Evolutionary conservation across 2,113 vertebrate species (phyloP), one percentile per base, ranked within the genome.

Genomic region (Galeopterus variegatus): DNA sequence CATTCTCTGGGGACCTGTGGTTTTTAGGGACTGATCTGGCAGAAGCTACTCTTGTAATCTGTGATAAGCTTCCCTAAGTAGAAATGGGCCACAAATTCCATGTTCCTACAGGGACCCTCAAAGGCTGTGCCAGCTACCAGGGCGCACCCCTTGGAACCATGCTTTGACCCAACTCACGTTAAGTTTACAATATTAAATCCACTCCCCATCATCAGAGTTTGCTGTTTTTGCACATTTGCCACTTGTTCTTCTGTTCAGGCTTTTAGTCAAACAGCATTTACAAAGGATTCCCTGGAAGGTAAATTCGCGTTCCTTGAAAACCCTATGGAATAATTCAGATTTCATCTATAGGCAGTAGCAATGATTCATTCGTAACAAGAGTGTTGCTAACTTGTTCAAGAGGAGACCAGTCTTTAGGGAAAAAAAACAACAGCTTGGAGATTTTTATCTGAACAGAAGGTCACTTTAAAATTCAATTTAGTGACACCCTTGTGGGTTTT

Each of bases 391-490:
- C 95, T 90, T 96, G 48, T 94, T 90, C 93, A 94, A 82, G 48
- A 96, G 93, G 75, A 88, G 92, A 83, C 88, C 50, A 52, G 67
- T 92, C 93, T 94, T 86, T 69, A 33, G 81, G 94, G 92, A 6
- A 4, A 80, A 84, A 69, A 91, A 86, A 69, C 79, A 90, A 73
- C 67, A 96, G 96, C 90, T 23, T 93, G 69, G 86, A 94, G 93
- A 95, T 98, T 97, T 98, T 94, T 83, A 94, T 96, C 93, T 95
- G 95, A 95, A 95, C 84, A 93, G 94, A 92, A 97, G 97, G 98
- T 97, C 96, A 95, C 94, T 98, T 96, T 95, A 97, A 96, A 98
- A 97, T 97, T 97, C 95, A 95, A 96, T 95, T 97, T 97, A 96
- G 98, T 90, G 97, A 97, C 93, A 98, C 91, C 93, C 97, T 97